Evolutionary conservation across 2,888 invertebrate species (phyloP).

Genomic region (Brenthis hecate): DNA sequence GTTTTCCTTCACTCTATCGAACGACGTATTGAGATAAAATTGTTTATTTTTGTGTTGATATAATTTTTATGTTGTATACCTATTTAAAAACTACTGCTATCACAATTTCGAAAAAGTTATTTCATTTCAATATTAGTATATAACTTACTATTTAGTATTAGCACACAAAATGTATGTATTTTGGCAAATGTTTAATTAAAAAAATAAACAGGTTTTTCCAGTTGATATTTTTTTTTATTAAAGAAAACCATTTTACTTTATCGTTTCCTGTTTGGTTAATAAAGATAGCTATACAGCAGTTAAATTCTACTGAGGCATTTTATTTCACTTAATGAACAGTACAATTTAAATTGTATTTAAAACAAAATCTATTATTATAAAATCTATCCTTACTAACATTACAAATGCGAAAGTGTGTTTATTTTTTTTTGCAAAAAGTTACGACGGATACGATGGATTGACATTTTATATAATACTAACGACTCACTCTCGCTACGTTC

Average conservation of each 20-base stretch:
- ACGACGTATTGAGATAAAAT: too few relatives aligned
- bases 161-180: background rate
- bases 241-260: conserved; percentile 1
- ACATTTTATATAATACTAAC: too few relatives aligned
- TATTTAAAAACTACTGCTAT: too few relatives aligned
- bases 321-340: background rate
- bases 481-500: too few relatives aligned
- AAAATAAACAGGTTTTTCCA: conserved; percentile 6
- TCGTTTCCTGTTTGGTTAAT: conserved; percentile 10
- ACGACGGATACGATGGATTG: too few relatives aligned
- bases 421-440: too few relatives aligned
- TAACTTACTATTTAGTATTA: background rate
- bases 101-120: too few relatives aligned
- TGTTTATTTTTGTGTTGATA: too few relatives aligned
- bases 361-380: too few relatives aligned
- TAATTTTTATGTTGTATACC: too few relatives aligned
- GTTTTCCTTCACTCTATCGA: too few relatives aligned
- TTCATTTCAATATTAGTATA: too few relatives aligned
- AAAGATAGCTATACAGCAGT: background rate
- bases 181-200: background rate
- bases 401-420: background rate
- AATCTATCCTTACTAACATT: background rate
- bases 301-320: background rate
- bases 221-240: background rate
- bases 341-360: background rate